Conservation (phyloP, 1,140 invertebrate species). For the Phortica variegata region DNA sequence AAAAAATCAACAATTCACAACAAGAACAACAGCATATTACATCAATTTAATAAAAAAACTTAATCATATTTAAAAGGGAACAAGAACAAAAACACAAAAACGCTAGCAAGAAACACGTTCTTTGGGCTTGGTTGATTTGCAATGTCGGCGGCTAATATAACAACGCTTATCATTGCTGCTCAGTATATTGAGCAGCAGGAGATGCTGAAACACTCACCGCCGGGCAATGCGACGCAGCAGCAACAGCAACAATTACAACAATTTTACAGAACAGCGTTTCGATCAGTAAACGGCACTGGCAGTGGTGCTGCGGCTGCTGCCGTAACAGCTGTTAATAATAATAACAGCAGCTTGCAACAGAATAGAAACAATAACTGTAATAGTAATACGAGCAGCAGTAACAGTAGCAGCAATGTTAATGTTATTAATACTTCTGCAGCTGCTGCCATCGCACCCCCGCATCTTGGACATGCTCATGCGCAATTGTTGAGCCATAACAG, state of each 20-base stretch:
- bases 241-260: slow-evolving; percentile 3
- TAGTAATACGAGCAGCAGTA: slow-evolving; percentile 7
- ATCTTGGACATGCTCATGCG: too few relatives aligned
- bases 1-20: too few relatives aligned
- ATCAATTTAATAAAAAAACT: too few relatives aligned
- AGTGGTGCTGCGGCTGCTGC: background rate
- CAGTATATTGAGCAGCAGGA: slow-evolving; percentile 30
- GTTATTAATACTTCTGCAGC: too few relatives aligned
- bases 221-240: slow-evolving; percentile 8
- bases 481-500: too few relatives aligned
- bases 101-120: too few relatives aligned
- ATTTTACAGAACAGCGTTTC: slow-evolving; percentile 8
- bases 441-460: too few relatives aligned
- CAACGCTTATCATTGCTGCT: slow-evolving; percentile 33
- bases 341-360: slow-evolving; percentile 9
- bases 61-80: too few relatives aligned
- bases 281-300: too few relatives aligned
- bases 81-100: too few relatives aligned
- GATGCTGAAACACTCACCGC: slow-evolving; percentile 20
- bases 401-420: too few relatives aligned
- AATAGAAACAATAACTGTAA: slow-evolving; percentile 4
- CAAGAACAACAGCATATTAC: too few relatives aligned
- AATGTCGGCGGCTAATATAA: slow-evolving; percentile 34
- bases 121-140: slow-evolving; percentile 6
- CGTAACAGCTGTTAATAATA: slow-evolving; percentile 15